Evolutionary conservation across 2,888 invertebrate species (phyloP).

Genomic region (Loripinus fragilis): DNA sequence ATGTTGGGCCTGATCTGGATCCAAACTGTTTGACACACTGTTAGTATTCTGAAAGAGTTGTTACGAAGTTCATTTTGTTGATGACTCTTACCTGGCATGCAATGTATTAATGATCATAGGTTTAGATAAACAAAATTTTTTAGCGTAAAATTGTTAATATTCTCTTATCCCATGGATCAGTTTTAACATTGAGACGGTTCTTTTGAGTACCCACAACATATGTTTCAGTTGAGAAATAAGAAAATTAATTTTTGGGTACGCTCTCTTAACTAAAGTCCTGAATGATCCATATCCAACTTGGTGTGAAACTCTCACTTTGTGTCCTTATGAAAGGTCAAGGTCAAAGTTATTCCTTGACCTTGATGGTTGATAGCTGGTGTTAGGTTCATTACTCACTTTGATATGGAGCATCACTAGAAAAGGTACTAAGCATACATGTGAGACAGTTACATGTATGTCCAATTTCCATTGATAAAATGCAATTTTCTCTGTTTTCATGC

Average conservation of each 20-base stretch:
- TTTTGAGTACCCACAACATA: too few relatives aligned
- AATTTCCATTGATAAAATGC: too few relatives aligned
- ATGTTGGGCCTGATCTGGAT: too few relatives aligned
- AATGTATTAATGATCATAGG: not conserved
- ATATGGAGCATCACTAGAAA: not conserved
- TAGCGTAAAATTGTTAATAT: too few relatives aligned
- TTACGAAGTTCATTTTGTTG: not conserved
- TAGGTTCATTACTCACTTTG: not conserved
- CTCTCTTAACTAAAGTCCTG: not conserved
- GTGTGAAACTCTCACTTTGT: not conserved
- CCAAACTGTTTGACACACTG: too few relatives aligned
- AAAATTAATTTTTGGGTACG: not conserved
- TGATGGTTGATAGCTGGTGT: not conserved
- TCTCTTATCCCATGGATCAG: too few relatives aligned
- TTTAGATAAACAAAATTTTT: too few relatives aligned
- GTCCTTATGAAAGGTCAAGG: not conserved
- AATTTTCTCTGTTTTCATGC: too few relatives aligned
- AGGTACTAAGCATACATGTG: too few relatives aligned
- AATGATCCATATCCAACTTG: not conserved
- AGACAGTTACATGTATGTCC: too few relatives aligned
- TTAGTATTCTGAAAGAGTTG: not conserved
- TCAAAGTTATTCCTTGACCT: not conserved
- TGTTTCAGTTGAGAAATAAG: too few relatives aligned
- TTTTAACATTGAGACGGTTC: too few relatives aligned
- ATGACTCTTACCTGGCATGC: not conserved